Evolutionary conservation across 2,888 invertebrate genomes (phyloP), one percentile per base, ranked within the genome.

Genomic region (Athripsodes cinereus): DNA sequence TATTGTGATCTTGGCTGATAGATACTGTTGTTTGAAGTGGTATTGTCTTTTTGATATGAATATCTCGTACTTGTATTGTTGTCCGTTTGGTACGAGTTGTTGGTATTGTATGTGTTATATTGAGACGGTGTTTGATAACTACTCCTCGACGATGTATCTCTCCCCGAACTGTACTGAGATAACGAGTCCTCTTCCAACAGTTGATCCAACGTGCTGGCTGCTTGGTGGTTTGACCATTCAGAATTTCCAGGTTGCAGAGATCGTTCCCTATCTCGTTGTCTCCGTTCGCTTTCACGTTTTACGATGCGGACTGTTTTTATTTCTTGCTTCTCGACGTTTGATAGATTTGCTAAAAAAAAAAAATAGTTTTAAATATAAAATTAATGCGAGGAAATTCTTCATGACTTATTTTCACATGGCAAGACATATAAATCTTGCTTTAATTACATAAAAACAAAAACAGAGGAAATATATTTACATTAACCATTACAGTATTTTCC

Each of bases 251-350:
- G 79, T 62, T 79, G 79, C 1, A 79, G 67, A 0, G 78, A 78
- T 50, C 89, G 85, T 67, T 91, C 91, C 50, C 90, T 79, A 67
- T 91, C 91, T 51, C 90, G 78, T 69, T 91, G 91, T 0, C 94
- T 79, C 54, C 92, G 82, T 71, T 93, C 94, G 20, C 92, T 91
- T 70, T 94, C 93, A 13, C 94, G 80, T 74, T 96, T 96, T 0
- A 96, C 94, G 67, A 95, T 94, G 59, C 95, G 82, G 18, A 96
- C 95, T 0, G 95, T 95, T 80, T 94, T 92, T 59, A 92, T 91
- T 74, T 94, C 93, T 70, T 88, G 85, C 66, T 92, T 92, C 69
- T 94, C 94, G 57, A 88, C 85, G 68, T 81, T 84, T 21, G 77
- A 86, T 53, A 88, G 78, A 67, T 85, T 85, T 59, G 82, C 86